A percentile compares a stretch with the other conserved stretches of the same genome.
Evolutionary conservation across 1,140 invertebrate species (phyloP).

Genomic region (Rhopalosiphum maidis): DNA sequence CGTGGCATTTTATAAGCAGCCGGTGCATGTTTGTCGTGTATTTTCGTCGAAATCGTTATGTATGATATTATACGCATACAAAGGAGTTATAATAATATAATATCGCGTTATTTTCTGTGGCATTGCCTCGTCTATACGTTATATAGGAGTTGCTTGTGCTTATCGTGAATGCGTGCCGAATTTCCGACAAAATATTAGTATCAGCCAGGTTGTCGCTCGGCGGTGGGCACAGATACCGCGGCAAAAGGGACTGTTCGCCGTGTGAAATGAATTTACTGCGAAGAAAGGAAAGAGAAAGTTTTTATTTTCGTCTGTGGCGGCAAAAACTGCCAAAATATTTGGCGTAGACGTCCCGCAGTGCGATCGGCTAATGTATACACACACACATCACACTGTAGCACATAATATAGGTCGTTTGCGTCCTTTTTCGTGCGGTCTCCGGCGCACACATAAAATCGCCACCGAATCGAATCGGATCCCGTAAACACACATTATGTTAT

Average conservation of each 20-base stretch:
- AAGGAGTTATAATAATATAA: neutral
- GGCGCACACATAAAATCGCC: neutral
- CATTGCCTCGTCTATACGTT: neutral
- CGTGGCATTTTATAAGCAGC: constrained; percentile 4
- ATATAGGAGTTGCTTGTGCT: neutral
- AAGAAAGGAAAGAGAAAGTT: constrained; percentile 55
- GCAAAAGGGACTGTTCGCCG: neutral
- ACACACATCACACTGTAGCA: neutral
- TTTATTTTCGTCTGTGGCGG: constrained; percentile 40
- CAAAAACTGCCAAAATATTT: constrained; percentile 57
- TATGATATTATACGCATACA: neutral
- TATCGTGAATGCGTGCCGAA: constrained; percentile 7
- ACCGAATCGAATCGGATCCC: constrained; percentile 29
- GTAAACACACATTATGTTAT: neutral
- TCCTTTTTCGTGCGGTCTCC: neutral
- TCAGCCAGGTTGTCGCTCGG: neutral
- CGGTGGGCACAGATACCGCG: neutral
- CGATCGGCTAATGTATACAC: neutral
- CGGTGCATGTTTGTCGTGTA: neutral
- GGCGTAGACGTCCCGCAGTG: constrained; percentile 24
- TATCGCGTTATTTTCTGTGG: neutral
- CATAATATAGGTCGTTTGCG: neutral
- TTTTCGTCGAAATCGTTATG: neutral
- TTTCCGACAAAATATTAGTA: constrained; percentile 27
- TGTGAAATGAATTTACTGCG: neutral